Percentiles rank a stretch among this genome's conserved stretches.
Evolutionary conservation across 2,797 vertebrate genomes (phyloP).

Genomic region (Acanthurus lineatus): DNA sequence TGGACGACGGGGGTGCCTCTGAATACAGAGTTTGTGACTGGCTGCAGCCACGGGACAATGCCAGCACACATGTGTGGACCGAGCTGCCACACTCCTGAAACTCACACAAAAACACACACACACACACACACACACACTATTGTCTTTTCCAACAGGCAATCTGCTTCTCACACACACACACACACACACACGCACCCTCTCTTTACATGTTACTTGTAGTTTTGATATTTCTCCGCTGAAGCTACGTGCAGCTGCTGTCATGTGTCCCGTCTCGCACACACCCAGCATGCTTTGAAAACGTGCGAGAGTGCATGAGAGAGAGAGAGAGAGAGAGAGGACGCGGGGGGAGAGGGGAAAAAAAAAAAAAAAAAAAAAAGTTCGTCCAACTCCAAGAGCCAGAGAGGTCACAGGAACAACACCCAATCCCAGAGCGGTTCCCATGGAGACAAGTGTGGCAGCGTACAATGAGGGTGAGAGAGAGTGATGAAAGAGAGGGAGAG

Average conservation of each 20-base stretch:
- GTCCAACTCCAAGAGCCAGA: constrained; percentile 82
- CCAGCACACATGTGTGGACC: constrained; percentile 61
- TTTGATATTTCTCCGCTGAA: constrained; percentile 27
- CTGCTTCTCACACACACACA: constrained; percentile 31
- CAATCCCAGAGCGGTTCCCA: constrained; percentile 87
- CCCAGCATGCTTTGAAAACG: constrained; percentile 61
- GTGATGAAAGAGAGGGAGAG: constrained; percentile 78
- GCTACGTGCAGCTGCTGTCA: constrained; percentile 34
- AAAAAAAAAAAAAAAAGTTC: constrained; percentile 72
- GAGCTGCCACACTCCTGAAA: constrained; percentile 47
- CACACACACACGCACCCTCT: background rate
- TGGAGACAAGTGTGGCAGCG: constrained; percentile 87
- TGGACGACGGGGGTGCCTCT: constrained; percentile 64
- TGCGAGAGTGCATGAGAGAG: constrained; percentile 48
- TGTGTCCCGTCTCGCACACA: constrained; percentile 40
- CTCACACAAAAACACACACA: constrained; percentile 40
- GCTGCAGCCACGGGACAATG: constrained; percentile 72
- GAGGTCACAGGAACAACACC: constrained; percentile 87
- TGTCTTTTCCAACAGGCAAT: constrained; percentile 62
- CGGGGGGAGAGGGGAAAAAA: constrained; percentile 12
- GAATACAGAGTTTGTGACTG: constrained; percentile 73
- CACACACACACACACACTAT: constrained; percentile 40
- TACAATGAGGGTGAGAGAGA: constrained; percentile 85
- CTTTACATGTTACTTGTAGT: constrained; percentile 36
- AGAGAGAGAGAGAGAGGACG: constrained; percentile 35